A percentile compares a stretch with the other conserved stretches of the same genome.
Conservation (phyloP, 2,888 invertebrate species). For the Eurytoma adleriae region DNA sequence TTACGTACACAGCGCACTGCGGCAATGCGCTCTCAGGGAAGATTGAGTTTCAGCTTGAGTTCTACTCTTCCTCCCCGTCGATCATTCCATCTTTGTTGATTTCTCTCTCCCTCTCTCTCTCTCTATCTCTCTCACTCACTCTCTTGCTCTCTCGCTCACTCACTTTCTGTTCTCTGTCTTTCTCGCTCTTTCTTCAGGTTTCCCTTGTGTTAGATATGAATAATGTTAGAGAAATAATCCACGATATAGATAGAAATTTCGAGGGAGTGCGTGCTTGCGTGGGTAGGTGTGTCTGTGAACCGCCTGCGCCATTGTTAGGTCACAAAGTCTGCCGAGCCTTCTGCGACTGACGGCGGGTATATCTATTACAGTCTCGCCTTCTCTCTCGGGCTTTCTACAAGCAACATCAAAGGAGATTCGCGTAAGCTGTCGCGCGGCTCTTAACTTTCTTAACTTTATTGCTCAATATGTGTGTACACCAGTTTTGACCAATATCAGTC, state of each 20-base stretch:
- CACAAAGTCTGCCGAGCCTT: neutral
- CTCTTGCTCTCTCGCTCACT: constrained; percentile 4
- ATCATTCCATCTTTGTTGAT: too few relatives aligned
- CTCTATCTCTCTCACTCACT: neutral
- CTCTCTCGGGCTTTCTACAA: neutral
- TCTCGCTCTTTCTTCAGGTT: too few relatives aligned
- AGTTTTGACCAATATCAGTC: too few relatives aligned
- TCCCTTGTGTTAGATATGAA: too few relatives aligned
- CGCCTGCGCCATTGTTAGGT: constrained; percentile 15
- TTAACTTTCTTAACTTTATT: constrained; percentile 28
- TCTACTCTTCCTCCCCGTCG: neutral
- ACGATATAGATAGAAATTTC: constrained; percentile 3
- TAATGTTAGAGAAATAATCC: neutral
- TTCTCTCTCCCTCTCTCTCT: too few relatives aligned
- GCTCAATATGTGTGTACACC: neutral
- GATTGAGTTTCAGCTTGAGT: constrained; percentile 42
- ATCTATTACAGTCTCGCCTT: neutral
- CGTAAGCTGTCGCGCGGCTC: neutral
- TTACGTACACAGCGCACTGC: constrained; percentile 20
- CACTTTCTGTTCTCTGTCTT: neutral
- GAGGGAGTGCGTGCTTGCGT: neutral
- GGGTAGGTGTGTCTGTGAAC: neutral
- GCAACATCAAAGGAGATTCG: neutral
- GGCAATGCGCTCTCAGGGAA: constrained; percentile 27
- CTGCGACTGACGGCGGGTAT: constrained; percentile 11